These are phyloP conservation scores for Apodemus sylvaticus DNA, from an alignment of 2,113 vertebrate species.

Conservation along the genomic window DNA sequence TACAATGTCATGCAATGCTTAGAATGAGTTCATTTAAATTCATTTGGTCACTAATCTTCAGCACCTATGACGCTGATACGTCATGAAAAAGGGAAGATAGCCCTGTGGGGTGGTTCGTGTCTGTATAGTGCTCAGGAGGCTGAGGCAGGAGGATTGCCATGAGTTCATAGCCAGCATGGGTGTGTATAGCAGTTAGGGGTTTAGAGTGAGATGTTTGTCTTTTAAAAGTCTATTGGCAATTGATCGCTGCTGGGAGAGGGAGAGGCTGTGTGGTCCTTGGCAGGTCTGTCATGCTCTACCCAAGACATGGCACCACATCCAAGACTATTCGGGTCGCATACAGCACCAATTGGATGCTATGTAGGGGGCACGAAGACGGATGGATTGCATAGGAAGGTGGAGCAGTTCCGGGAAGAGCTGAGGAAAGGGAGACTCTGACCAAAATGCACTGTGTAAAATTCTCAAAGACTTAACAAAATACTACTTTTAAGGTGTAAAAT, in stretches of 20 bases:
- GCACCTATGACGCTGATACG: neutral
- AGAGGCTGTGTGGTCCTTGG: neutral
- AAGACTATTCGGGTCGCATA: neutral
- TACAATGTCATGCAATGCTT: neutral
- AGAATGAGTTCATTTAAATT: neutral
- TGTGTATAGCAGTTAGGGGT: neutral
- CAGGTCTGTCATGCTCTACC: neutral
- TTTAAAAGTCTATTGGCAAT: neutral
- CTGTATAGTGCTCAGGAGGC: neutral
- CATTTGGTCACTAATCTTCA: neutral
- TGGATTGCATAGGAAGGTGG: neutral
- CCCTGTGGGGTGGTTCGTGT: neutral
- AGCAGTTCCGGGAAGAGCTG: neutral
- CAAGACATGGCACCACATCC: neutral
- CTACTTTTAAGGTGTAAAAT: neutral
- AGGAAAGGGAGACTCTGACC: neutral
- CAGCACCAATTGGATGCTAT: neutral
- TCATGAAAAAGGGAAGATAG: neutral
- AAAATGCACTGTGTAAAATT: neutral
- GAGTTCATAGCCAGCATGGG: neutral
- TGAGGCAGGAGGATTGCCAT: neutral
- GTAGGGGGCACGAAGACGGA: neutral
- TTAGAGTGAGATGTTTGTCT: neutral
- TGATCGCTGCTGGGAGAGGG: neutral
- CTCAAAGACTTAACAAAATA: neutral